These are phyloP conservation scores for Sweltsa coloradensis DNA, from an alignment of 1,140 invertebrate genomes.

Conservation along the genomic window DNA sequence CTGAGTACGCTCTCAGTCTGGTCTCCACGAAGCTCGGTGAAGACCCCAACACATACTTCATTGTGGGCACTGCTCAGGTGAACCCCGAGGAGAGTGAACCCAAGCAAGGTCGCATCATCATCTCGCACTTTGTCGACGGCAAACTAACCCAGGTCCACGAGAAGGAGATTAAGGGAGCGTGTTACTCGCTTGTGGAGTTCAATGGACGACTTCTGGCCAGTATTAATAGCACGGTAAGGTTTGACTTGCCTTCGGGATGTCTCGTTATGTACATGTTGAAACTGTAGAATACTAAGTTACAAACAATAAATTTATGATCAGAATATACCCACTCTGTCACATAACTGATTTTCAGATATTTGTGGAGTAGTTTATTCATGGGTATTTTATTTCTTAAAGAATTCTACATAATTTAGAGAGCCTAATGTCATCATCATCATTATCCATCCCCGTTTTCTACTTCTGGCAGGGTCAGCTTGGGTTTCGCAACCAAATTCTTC, in stretches of 20 bases:
- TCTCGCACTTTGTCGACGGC: slow-evolving; percentile 86
- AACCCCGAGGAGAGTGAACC: slow-evolving; percentile 93
- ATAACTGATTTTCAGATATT: no score
- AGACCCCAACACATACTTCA: slow-evolving; percentile 83
- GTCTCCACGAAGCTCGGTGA: slow-evolving; percentile 85
- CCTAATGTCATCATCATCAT: no score
- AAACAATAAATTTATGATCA: no score
- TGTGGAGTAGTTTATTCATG: no score
- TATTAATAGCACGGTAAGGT: slow-evolving; percentile 86
- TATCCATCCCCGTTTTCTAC: no score
- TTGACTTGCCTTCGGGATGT: slow-evolving; percentile 13
- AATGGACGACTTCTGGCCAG: slow-evolving; percentile 91
- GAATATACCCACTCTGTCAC: no score
- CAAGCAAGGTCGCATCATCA: slow-evolving; percentile 73
- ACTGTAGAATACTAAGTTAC: no score
- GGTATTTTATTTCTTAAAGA: no score
- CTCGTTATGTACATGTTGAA: no score
- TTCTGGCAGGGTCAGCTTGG: no score
- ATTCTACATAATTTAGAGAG: no score
- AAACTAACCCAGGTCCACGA: slow-evolving; percentile 84
- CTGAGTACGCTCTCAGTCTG: slow-evolving; percentile 80
- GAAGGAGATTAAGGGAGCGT: slow-evolving; percentile 93
- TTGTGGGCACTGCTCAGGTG: slow-evolving; percentile 88
- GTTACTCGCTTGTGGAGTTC: slow-evolving; percentile 83
- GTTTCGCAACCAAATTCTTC: no score